phyloP scores from a whole-genome alignment of 1,140 invertebrate species.

The Meteorus sp. region DNA sequence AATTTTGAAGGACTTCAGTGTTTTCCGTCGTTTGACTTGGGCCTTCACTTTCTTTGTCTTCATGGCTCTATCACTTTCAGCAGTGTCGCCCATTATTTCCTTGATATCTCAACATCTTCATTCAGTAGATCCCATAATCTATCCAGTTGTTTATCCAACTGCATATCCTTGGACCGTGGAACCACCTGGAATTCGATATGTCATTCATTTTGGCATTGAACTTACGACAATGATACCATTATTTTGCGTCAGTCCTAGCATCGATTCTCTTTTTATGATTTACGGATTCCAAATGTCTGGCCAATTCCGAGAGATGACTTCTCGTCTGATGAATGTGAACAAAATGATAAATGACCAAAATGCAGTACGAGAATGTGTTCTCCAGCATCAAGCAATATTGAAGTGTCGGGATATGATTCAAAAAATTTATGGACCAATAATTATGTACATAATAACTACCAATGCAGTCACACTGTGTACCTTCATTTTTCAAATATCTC shows the following conservation, averaged over 20 bases:
- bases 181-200: slow-evolving; percentile 15
- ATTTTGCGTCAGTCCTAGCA: slow-evolving; percentile 20
- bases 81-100: slow-evolving; percentile 3
- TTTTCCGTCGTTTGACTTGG: background rate
- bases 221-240: background rate
- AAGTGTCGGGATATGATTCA: slow-evolving; percentile 28
- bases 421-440: slow-evolving; percentile 34
- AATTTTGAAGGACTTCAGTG: background rate
- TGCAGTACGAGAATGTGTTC: slow-evolving; percentile 24
- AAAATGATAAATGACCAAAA: slow-evolving; percentile 16
- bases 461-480: slow-evolving; percentile 34
- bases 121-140: slow-evolving; percentile 6
- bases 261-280: slow-evolving; percentile 35
- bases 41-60: background rate
- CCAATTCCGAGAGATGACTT: slow-evolving; percentile 20
- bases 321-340: slow-evolving; percentile 23
- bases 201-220: slow-evolving; percentile 29
- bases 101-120: background rate
- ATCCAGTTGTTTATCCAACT: slow-evolving; percentile 19
- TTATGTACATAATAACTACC: slow-evolving; percentile 30
- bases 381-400: slow-evolving; percentile 22
- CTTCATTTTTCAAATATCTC: slow-evolving; percentile 36
- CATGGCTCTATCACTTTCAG: background rate
- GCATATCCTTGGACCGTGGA: slow-evolving; percentile 25
- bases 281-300: slow-evolving; percentile 34